phyloP scores from a whole-genome alignment of 1,140 invertebrate genomes.

The Zaprionus camerounensis region DNA sequence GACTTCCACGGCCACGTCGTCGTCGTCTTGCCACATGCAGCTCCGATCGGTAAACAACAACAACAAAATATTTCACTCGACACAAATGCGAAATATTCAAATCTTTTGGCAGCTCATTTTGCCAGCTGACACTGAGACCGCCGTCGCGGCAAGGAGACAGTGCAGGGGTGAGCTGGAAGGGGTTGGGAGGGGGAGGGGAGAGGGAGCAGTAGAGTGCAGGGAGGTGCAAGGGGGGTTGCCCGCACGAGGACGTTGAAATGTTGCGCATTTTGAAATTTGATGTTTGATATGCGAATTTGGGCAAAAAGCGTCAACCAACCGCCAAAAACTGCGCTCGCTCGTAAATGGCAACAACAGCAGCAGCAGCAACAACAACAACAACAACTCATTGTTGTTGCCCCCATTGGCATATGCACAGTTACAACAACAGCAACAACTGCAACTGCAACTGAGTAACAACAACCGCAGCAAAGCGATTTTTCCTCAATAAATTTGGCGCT shows the following conservation, averaged over 20 bases:
- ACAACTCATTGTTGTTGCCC: constrained; percentile 39
- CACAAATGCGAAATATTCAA: constrained; percentile 72
- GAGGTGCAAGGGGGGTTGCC: background rate
- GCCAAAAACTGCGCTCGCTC: constrained; percentile 25
- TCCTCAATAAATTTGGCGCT: constrained; percentile 1
- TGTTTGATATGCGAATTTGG: constrained; percentile 78
- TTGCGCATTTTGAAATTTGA: constrained; percentile 73
- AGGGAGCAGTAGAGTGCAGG: background rate
- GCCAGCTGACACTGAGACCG: constrained; percentile 38
- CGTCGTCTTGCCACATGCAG: constrained; percentile 45
- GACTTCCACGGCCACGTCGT: background rate
- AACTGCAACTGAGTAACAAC: background rate
- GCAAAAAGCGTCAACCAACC: constrained; percentile 64
- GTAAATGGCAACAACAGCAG: constrained; percentile 47
- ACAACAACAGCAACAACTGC: background rate
- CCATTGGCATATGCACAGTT: constrained; percentile 15
- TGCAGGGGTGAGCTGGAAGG: background rate
- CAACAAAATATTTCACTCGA: constrained; percentile 44
- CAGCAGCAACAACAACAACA: constrained; percentile 10
- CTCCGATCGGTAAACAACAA: constrained; percentile 3
- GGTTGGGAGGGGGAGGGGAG: background rate
- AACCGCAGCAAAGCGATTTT: constrained; percentile 4
- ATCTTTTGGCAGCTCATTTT: constrained; percentile 64
- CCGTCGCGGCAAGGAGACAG: background rate
- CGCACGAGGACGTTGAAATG: constrained; percentile 62